These are phyloP conservation scores for Argyra leucocephala DNA, from an alignment of 2,888 invertebrate species.

Conservation along the genomic window DNA sequence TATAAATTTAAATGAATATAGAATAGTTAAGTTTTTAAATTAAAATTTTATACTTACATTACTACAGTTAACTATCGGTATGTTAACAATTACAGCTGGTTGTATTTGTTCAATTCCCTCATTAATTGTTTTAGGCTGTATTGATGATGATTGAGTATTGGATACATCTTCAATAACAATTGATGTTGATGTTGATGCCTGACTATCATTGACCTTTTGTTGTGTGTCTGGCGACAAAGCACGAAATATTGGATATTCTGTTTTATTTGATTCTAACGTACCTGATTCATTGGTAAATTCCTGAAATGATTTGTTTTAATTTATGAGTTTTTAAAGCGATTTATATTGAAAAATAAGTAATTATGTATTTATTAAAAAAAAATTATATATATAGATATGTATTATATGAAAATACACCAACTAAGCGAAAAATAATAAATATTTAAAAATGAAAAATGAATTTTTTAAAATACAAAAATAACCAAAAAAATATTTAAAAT, in stretches of 20 bases:
- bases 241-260: constrained; percentile 27
- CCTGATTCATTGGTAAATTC: constrained; percentile 27
- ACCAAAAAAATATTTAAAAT: too few species aligned
- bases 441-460: too few species aligned
- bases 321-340: too few species aligned
- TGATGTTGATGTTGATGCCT: not conserved
- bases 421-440: too few species aligned
- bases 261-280: constrained; percentile 19
- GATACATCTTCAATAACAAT: constrained; percentile 11
- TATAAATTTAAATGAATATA: not conserved
- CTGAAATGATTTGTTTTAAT: constrained; percentile 16
- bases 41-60: constrained; percentile 17
- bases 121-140: not conserved
- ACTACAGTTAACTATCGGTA: constrained; percentile 19
- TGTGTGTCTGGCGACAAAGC: constrained; percentile 23
- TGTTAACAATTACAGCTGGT: not conserved
- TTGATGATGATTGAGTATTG: not conserved
- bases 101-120: not conserved
- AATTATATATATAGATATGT: too few species aligned
- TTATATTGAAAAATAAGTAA: too few species aligned
- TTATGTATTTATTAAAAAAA: too few species aligned
- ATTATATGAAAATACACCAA: too few species aligned
- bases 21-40: too few species aligned
- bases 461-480: too few species aligned
- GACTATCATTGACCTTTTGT: constrained; percentile 17